These are phyloP conservation scores for Cydia pomonella DNA, from an alignment of 1,140 invertebrate species.

Conservation along the genomic window DNA sequence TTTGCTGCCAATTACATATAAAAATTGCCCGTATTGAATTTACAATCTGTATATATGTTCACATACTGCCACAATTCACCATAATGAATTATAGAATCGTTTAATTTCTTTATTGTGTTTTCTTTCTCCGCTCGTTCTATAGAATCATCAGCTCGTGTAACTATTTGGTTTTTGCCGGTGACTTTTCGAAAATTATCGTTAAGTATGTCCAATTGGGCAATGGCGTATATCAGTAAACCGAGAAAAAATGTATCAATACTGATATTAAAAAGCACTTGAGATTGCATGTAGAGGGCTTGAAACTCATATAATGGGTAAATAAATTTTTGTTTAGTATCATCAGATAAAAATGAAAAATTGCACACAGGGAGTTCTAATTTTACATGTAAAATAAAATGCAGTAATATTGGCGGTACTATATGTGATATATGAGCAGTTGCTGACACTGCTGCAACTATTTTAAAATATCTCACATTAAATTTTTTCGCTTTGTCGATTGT, in stretches of 20 bases:
- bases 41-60: too few species aligned
- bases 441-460: conserved; percentile 51
- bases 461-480: conserved; percentile 59
- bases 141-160: too few species aligned
- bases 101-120: conserved; percentile 44
- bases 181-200: conserved; percentile 51
- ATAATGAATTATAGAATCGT: conserved; percentile 56
- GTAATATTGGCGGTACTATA: conserved; percentile 50
- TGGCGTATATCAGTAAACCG: conserved; percentile 56
- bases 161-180: conserved; percentile 36
- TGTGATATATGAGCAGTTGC: conserved; percentile 51
- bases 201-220: conserved; percentile 63
- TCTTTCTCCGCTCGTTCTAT: conserved; percentile 30
- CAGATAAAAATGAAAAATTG: conserved; percentile 59
- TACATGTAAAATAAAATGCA: conserved; percentile 47
- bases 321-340: conserved; percentile 44
- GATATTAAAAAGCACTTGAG: conserved; percentile 55
- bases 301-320: conserved; percentile 61
- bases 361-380: conserved; percentile 51
- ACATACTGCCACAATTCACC: conserved; percentile 54
- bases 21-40: too few species aligned
- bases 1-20: too few species aligned
- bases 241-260: conserved; percentile 63
- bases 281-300: conserved; percentile 60
- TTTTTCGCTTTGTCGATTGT: conserved; percentile 54